Percentiles rank a stretch among this genome's conserved stretches.
These are phyloP conservation scores for Phyllotis vaccarum DNA, from an alignment of 2,797 vertebrate genomes.

Conservation along the genomic window DNA sequence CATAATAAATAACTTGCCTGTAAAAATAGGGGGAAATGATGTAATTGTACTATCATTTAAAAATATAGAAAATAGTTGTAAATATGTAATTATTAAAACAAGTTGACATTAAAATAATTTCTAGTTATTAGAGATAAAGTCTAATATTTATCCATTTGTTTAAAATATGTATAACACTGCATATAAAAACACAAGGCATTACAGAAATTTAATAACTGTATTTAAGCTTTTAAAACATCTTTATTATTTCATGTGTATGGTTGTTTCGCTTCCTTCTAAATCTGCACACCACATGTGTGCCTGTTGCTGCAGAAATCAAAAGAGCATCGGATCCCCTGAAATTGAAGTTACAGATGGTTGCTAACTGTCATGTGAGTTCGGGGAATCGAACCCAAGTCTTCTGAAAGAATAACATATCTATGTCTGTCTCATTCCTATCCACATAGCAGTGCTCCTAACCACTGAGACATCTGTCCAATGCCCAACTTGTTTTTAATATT, in stretches of 20 bases:
- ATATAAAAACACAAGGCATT: not conserved
- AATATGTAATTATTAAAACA: not conserved
- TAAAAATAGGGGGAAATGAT: not conserved
- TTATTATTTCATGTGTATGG: not conserved
- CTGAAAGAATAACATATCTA: not conserved
- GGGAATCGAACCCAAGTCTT: not conserved
- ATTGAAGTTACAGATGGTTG: not conserved
- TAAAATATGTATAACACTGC: not conserved
- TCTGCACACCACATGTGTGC: not conserved
- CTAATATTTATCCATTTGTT: not conserved
- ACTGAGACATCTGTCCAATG: not conserved
- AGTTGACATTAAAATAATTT: not conserved
- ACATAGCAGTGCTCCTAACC: not conserved
- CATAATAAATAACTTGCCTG: not conserved
- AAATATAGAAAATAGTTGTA: not conserved
- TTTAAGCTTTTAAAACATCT: not conserved
- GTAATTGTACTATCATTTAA: not conserved
- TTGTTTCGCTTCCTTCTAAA: not conserved
- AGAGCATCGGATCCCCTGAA: not conserved
- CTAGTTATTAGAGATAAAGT: not conserved
- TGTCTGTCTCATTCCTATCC: not conserved
- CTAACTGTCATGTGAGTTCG: not conserved
- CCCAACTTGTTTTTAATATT: not conserved
- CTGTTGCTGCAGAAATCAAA: not conserved
- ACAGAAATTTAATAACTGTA: not conserved